Evolutionary conservation across 2,797 vertebrate genomes (phyloP).

Genomic region (Brotula barbata): DNA sequence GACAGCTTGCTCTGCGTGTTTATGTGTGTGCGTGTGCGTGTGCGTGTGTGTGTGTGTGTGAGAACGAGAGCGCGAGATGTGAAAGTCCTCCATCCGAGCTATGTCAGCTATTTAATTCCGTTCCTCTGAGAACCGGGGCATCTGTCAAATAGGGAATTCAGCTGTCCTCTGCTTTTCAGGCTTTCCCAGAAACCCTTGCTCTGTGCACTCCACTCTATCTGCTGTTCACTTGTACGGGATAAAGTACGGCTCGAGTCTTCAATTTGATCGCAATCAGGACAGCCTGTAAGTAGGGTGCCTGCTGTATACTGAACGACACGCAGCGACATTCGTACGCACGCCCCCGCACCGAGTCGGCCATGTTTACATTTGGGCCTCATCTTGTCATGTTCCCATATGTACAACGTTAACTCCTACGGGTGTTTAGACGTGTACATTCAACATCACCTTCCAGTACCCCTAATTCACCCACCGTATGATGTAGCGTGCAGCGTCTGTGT

Average conservation of each 20-base stretch:
- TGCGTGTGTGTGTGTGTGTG: slow-evolving; percentile 14
- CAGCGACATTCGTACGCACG: background rate
- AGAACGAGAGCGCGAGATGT: slow-evolving; percentile 36
- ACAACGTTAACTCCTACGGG: slow-evolving; percentile 21
- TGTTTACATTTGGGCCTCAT: slow-evolving; percentile 31
- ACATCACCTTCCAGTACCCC: slow-evolving; percentile 48
- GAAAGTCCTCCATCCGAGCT: slow-evolving; percentile 64
- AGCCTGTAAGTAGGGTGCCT: background rate
- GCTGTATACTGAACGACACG: background rate
- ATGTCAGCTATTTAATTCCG: slow-evolving; percentile 63
- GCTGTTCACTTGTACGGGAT: slow-evolving; percentile 2
- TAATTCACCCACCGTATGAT: slow-evolving; percentile 38
- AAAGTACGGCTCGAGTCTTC: background rate
- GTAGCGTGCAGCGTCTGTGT: slow-evolving; percentile 24
- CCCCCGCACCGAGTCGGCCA: background rate
- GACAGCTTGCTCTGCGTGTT: slow-evolving; percentile 36
- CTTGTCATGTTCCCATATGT: slow-evolving; percentile 37
- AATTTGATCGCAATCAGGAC: background rate
- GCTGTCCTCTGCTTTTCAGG: slow-evolving; percentile 57
- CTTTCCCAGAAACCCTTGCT: slow-evolving; percentile 39
- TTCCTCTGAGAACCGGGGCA: slow-evolving; percentile 50
- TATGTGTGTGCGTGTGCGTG: slow-evolving; percentile 28
- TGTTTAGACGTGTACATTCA: slow-evolving; percentile 60
- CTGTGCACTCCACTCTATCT: slow-evolving; percentile 9
- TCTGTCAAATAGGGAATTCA: slow-evolving; percentile 67